Conservation (phyloP, 2,888 invertebrate species). For the Drosophila picticornis region DNA sequence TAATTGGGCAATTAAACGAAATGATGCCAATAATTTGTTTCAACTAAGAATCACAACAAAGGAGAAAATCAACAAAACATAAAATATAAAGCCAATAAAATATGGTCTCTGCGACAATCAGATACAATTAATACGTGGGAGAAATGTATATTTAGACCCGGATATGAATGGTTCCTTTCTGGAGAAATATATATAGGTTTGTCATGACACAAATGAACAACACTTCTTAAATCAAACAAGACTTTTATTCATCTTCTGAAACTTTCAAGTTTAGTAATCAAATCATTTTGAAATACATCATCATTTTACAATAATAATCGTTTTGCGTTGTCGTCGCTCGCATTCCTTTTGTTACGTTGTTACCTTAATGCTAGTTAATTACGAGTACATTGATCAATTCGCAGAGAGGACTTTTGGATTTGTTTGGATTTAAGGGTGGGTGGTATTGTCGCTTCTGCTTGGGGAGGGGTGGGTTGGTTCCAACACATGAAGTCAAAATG, state of each 20-base stretch:
- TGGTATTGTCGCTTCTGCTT: slow-evolving; percentile 31
- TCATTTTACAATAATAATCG: slow-evolving; percentile 17
- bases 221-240: slow-evolving; percentile 55
- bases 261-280: slow-evolving; percentile 21
- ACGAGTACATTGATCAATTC: slow-evolving; percentile 13
- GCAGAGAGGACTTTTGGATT: background rate
- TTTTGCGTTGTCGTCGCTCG: slow-evolving; percentile 23
- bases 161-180: background rate
- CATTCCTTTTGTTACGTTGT: slow-evolving; percentile 12
- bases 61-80: slow-evolving; percentile 6
- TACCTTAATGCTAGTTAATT: slow-evolving; percentile 39
- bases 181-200: background rate
- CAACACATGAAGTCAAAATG: slow-evolving; percentile 18
- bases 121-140: background rate
- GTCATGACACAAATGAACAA: slow-evolving; percentile 41
- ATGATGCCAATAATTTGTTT: slow-evolving; percentile 37
- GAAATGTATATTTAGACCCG: background rate
- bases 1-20: slow-evolving; percentile 46
- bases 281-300: slow-evolving; percentile 40
- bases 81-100: slow-evolving; percentile 22
- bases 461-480: background rate
- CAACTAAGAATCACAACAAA: slow-evolving; percentile 8
- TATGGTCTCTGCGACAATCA: slow-evolving; percentile 1
- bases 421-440: slow-evolving; percentile 2
- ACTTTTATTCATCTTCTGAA: slow-evolving; percentile 39